phyloP scores from a whole-genome alignment of 2,888 invertebrate species.

The Oasisia sp. region DNA sequence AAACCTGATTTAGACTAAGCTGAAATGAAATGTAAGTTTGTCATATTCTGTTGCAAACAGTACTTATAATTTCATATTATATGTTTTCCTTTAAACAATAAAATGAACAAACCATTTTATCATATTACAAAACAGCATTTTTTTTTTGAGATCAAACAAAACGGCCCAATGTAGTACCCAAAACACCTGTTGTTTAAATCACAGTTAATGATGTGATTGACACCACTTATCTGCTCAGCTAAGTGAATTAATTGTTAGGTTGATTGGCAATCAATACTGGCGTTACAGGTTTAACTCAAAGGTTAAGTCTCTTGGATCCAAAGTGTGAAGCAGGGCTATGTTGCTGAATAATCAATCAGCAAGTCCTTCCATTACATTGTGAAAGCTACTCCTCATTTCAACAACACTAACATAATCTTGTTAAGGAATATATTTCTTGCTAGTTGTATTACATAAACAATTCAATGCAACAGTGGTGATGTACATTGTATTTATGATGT shows the following conservation, averaged over 20 bases:
- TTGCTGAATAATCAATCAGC: neutral
- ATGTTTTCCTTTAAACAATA: too few relatives aligned
- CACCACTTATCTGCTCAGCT: too few relatives aligned
- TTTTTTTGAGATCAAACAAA: too few relatives aligned
- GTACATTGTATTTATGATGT: neutral
- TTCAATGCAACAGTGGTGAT: neutral
- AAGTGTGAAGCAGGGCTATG: neutral
- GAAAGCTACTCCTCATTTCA: neutral
- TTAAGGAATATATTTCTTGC: neutral
- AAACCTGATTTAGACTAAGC: too few relatives aligned
- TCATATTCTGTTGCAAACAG: too few relatives aligned
- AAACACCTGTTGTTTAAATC: too few relatives aligned
- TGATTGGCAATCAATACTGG: slow-evolving; percentile 1
- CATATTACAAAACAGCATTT: too few relatives aligned
- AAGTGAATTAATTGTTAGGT: neutral
- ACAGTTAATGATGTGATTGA: too few relatives aligned
- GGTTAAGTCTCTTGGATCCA: neutral
- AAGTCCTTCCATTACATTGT: neutral
- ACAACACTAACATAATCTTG: neutral
- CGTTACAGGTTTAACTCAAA: neutral
- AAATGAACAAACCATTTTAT: too few relatives aligned
- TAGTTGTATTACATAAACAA: neutral
- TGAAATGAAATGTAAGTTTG: too few relatives aligned
- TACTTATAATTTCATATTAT: too few relatives aligned
- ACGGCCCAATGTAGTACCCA: too few relatives aligned